A percentile compares a stretch with the other conserved stretches of the same genome.
These are phyloP conservation scores for Tychaedon coryphoeus DNA, from an alignment of 2,113 vertebrate genomes.

Conservation along the genomic window DNA sequence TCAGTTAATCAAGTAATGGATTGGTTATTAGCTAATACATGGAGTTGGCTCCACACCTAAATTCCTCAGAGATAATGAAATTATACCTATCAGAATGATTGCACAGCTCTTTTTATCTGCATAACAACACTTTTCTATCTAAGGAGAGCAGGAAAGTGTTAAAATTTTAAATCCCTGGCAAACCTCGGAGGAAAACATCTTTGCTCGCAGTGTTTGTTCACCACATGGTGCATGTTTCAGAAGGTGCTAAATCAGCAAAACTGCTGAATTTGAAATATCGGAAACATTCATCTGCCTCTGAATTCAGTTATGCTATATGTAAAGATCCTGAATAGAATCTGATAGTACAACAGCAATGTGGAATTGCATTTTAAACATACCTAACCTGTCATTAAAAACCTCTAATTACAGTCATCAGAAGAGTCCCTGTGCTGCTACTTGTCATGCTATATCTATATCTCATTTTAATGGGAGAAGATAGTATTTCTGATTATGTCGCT, in stretches of 20 bases:
- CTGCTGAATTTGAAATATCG: constrained; percentile 26
- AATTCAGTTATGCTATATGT: constrained; percentile 9
- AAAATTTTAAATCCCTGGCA: background rate
- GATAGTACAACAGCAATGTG: background rate
- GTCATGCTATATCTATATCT: constrained; percentile 26
- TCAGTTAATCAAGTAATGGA: constrained; percentile 47
- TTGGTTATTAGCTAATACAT: constrained; percentile 44
- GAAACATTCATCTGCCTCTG: constrained; percentile 14
- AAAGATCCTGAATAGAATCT: constrained; percentile 12
- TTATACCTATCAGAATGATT: constrained; percentile 41
- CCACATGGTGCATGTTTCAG: constrained; percentile 22
- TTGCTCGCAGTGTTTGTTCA: constrained; percentile 30
- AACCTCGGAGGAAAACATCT: constrained; percentile 52
- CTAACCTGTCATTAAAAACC: constrained; percentile 56
- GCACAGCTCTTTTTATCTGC: background rate
- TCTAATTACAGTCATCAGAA: constrained; percentile 50
- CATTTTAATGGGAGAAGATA: constrained; percentile 46
- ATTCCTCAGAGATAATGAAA: constrained; percentile 8
- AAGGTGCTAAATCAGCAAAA: constrained; percentile 59
- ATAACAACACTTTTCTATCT: background rate
- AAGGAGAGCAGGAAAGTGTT: constrained; percentile 23
- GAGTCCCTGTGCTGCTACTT: constrained; percentile 28
- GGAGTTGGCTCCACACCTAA: background rate
- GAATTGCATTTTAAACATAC: constrained; percentile 59
- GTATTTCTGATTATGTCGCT: constrained; percentile 51